A percentile compares a stretch with the other conserved stretches of the same genome.
Conservation (phyloP, 2,888 invertebrate species). For the Ptilodon capucinus region DNA sequence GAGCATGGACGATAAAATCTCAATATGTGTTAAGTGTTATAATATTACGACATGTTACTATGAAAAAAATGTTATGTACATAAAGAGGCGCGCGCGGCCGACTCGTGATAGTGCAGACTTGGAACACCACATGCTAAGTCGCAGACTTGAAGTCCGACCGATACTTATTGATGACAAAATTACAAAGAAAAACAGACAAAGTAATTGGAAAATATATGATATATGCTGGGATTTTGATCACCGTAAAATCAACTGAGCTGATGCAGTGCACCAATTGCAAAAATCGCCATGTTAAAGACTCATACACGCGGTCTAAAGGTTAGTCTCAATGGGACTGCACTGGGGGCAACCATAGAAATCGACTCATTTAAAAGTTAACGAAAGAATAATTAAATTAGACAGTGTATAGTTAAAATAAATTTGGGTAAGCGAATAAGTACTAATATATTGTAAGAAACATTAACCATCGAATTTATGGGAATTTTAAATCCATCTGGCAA, state of each 20-base stretch:
- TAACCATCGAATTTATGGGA: too few species aligned
- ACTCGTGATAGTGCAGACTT: conserved; percentile 7
- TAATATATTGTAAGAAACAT: too few species aligned
- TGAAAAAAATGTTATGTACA: conserved; percentile 49
- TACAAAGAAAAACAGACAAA: not conserved
- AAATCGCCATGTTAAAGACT: not conserved
- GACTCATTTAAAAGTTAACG: not conserved
- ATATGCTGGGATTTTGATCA: not conserved
- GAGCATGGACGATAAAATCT: conserved; percentile 79
- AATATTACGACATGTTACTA: conserved; percentile 43
- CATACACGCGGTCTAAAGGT: not conserved
- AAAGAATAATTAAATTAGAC: not conserved
- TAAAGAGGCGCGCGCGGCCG: conserved; percentile 33
- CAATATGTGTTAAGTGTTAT: conserved; percentile 79
- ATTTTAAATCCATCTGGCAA: too few species aligned
- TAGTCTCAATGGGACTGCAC: not conserved
- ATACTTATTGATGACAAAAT: not conserved
- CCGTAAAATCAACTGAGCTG: not conserved
- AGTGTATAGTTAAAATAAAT: not conserved
- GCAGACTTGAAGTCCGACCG: not conserved
- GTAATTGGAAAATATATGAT: not conserved
- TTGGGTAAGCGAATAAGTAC: too few species aligned
- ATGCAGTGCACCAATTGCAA: not conserved
- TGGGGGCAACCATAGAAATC: not conserved
- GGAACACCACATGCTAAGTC: not conserved